Percentiles rank a stretch among this genome's conserved stretches.
These are phyloP conservation scores for Hyperopisus bebe DNA, from an alignment of 2,113 vertebrate species.

Conservation along the genomic window DNA sequence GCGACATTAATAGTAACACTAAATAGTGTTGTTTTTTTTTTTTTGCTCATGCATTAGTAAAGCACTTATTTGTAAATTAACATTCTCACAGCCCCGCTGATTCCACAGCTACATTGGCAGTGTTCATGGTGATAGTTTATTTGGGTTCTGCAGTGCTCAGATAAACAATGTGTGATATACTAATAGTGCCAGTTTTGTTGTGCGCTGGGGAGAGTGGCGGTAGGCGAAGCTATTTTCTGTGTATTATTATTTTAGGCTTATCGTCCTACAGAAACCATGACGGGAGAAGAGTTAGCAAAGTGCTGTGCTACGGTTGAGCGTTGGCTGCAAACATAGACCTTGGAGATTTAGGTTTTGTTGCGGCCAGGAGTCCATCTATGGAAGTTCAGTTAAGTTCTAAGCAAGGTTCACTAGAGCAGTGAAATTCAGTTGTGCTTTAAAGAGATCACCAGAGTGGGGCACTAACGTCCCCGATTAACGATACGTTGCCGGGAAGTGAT, in stretches of 20 bases:
- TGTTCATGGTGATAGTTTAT: neutral
- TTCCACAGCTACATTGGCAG: neutral
- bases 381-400: neutral
- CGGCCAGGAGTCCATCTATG: neutral
- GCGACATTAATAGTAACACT: neutral
- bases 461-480: neutral
- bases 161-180: neutral
- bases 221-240: neutral
- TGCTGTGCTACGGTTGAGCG: neutral
- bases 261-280: neutral
- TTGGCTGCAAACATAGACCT: neutral
- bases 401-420: neutral
- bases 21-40: neutral
- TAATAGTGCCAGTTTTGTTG: neutral
- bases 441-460: neutral
- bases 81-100: neutral
- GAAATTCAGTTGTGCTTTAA: neutral
- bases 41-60: neutral
- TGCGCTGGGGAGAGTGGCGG: neutral
- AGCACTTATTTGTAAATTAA: neutral
- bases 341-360: neutral
- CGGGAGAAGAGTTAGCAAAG: neutral
- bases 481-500: neutral
- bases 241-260: neutral
- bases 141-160: neutral